Conservation (phyloP, 2,113 vertebrate species). For the Strix uralensis region DNA sequence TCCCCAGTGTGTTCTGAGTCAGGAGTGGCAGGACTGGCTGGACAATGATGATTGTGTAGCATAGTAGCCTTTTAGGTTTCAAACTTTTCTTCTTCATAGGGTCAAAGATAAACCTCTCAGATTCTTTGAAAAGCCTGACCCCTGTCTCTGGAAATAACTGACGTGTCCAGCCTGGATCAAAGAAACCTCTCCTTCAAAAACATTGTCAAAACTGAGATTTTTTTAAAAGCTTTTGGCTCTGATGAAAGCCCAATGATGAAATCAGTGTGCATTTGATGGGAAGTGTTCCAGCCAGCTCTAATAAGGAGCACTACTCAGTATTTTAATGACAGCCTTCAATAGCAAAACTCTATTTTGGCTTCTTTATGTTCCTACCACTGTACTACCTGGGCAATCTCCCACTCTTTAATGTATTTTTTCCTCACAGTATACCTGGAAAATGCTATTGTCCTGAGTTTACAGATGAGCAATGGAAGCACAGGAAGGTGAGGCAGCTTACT, state of each 20-base stretch:
- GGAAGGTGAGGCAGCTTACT: slow-evolving; percentile 35
- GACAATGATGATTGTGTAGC: slow-evolving; percentile 51
- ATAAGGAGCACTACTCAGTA: slow-evolving; percentile 51
- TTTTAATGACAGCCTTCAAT: slow-evolving; percentile 61
- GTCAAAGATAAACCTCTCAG: slow-evolving; percentile 63
- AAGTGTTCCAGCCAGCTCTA: slow-evolving; percentile 58
- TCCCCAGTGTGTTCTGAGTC: slow-evolving; percentile 38
- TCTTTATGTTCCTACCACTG: slow-evolving; percentile 42
- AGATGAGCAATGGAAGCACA: slow-evolving; percentile 32
- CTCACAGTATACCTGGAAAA: slow-evolving; percentile 56
- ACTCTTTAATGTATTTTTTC: slow-evolving; percentile 64
- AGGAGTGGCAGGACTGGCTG: slow-evolving; percentile 13
- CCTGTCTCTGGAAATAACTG: slow-evolving; percentile 53
- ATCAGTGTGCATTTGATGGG: slow-evolving; percentile 50
- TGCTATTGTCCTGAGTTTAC: slow-evolving; percentile 42
- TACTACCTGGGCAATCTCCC: slow-evolving; percentile 41
- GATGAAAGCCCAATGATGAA: slow-evolving; percentile 54
- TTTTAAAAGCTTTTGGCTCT: slow-evolving; percentile 51
- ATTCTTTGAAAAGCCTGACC: slow-evolving; percentile 51
- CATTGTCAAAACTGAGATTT: slow-evolving; percentile 58
- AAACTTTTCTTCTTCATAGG: slow-evolving; percentile 57
- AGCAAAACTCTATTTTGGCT: slow-evolving; percentile 56
- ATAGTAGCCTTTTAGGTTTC: slow-evolving; percentile 59
- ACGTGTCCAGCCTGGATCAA: slow-evolving; percentile 58
- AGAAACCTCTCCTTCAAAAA: slow-evolving; percentile 60